These are phyloP conservation scores for Idaea biselata DNA, from an alignment of 2,888 invertebrate genomes.

Conservation along the genomic window DNA sequence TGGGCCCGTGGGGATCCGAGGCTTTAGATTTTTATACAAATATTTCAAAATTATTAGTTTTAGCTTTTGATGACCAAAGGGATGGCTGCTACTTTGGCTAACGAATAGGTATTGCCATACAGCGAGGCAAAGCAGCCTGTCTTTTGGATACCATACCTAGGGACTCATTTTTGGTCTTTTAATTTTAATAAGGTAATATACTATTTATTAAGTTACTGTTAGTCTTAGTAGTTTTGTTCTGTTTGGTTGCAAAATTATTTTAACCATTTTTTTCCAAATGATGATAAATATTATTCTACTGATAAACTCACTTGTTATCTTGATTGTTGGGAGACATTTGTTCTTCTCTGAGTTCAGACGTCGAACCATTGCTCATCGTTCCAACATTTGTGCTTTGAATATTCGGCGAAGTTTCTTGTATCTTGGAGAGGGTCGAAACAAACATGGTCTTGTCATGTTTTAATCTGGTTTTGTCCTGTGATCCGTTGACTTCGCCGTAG, in stretches of 20 bases:
- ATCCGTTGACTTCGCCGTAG: constrained; percentile 70
- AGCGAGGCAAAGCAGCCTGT: no score
- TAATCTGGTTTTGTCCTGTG: constrained; percentile 59
- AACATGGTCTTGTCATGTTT: constrained; percentile 76
- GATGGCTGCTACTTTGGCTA: no score
- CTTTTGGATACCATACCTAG: no score
- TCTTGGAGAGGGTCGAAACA: constrained; percentile 82
- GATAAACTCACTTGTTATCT: constrained; percentile 63
- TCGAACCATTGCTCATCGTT: constrained; percentile 69
- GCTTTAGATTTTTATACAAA: no score
- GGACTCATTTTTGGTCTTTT: no score
- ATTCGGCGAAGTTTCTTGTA: constrained; percentile 81
- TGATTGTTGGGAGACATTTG: constrained; percentile 48
- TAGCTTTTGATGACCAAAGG: no score
- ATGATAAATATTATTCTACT: not conserved
- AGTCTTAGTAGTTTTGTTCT: no score
- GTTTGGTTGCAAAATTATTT: not conserved
- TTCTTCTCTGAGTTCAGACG: constrained; percentile 55
- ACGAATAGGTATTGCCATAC: no score
- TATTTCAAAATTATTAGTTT: no score
- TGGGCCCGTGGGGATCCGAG: no score
- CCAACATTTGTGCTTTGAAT: constrained; percentile 60
- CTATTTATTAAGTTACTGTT: no score
- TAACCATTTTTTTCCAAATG: not conserved
- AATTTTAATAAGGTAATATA: no score